Conservation (phyloP, 2,797 vertebrate genomes). For the Cirrhinus molitorella region DNA sequence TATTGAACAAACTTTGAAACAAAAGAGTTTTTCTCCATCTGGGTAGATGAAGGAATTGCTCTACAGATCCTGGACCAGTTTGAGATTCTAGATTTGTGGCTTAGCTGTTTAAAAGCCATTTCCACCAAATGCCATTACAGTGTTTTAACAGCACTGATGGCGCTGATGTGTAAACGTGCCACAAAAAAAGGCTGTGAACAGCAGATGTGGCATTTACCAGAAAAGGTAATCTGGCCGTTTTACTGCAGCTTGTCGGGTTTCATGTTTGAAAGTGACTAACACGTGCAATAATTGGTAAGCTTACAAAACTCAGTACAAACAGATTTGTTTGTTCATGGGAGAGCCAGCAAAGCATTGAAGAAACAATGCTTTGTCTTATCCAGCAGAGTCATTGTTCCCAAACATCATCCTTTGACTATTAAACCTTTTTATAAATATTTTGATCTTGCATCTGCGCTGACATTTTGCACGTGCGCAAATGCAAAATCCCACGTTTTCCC, state of each 20-base stretch:
- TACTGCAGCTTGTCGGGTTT: neutral
- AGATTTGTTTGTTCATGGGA: conserved; percentile 7
- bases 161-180: conserved; percentile 8
- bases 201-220: conserved; percentile 13
- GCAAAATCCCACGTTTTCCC: neutral
- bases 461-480: neutral
- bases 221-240: neutral
- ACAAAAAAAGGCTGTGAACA: neutral
- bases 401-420: conserved; percentile 10
- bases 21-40: neutral
- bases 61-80: neutral
- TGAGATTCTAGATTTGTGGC: neutral
- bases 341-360: neutral
- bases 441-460: conserved; percentile 4
- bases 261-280: neutral
- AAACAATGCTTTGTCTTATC: conserved; percentile 13
- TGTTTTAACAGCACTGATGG: neutral
- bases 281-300: neutral
- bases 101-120: neutral
- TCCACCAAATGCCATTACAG: neutral
- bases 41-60: neutral
- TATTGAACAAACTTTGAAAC: neutral
- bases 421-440: conserved; percentile 25
- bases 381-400: neutral
- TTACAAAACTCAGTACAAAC: conserved; percentile 9